A percentile compares a stretch with the other conserved stretches of the same genome.
These are phyloP conservation scores for Pinna nobilis DNA, from an alignment of 1,140 invertebrate species.

Conservation along the genomic window DNA sequence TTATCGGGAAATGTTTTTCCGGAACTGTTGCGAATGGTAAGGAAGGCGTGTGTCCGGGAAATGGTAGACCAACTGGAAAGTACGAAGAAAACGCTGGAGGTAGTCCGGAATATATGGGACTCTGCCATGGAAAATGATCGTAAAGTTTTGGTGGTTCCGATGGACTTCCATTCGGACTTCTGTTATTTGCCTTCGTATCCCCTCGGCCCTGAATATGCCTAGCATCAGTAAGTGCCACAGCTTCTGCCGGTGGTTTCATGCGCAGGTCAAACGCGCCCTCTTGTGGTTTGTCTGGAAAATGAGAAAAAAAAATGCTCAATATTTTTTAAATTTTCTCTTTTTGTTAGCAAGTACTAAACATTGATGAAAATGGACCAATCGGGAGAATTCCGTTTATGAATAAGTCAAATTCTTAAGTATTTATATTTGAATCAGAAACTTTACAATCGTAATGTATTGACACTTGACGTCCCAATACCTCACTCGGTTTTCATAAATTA, in stretches of 20 bases:
- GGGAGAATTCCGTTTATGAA: too few species aligned
- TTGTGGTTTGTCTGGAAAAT: slow-evolving; percentile 12
- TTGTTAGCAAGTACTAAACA: too few species aligned
- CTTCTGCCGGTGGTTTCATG: slow-evolving; percentile 8
- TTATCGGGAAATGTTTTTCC: slow-evolving; percentile 18
- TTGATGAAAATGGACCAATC: too few species aligned
- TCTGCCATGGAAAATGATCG: slow-evolving; percentile 36
- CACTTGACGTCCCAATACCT: too few species aligned
- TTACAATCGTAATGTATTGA: too few species aligned
- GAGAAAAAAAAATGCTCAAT: neutral
- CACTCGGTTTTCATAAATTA: too few species aligned
- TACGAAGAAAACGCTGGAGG: slow-evolving; percentile 23
- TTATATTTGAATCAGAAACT: too few species aligned
- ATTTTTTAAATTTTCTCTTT: too few species aligned
- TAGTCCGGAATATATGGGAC: slow-evolving; percentile 17
- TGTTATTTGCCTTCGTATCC: neutral
- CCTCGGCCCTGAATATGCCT: slow-evolving; percentile 2
- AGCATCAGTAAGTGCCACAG: slow-evolving; percentile 5
- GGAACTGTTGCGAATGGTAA: neutral
- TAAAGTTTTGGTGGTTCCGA: slow-evolving; percentile 12
- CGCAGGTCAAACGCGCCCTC: neutral
- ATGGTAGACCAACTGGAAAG: slow-evolving; percentile 32
- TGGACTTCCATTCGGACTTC: slow-evolving; percentile 23
- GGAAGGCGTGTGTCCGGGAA: slow-evolving; percentile 22
- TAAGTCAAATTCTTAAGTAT: too few species aligned